A percentile compares a stretch with the other conserved stretches of the same genome.
phyloP scores from a whole-genome alignment of 2,888 invertebrate species.

The Hydraecia micacea region DNA sequence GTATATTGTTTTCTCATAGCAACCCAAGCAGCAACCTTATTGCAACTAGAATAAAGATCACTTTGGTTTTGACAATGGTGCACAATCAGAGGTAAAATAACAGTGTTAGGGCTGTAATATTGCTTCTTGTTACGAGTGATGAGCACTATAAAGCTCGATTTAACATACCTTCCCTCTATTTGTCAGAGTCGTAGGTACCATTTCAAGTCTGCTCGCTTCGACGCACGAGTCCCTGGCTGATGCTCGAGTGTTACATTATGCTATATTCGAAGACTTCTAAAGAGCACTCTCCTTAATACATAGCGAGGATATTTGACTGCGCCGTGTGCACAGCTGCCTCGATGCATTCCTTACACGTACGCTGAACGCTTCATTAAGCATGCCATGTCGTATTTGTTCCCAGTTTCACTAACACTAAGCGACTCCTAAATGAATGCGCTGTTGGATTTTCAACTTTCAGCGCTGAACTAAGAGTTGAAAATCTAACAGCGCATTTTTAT shows the following conservation, averaged over 20 bases:
- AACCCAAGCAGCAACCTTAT: background rate
- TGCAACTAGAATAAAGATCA: background rate
- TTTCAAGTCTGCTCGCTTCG: background rate
- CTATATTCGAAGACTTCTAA: background rate
- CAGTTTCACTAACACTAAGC: background rate
- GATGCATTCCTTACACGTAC: conserved; percentile 11
- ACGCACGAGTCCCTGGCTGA: background rate
- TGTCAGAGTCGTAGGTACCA: background rate
- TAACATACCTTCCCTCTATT: no score
- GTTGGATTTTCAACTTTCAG: background rate
- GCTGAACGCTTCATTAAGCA: conserved; percentile 36
- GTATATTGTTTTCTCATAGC: background rate
- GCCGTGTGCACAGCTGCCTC: conserved; percentile 18
- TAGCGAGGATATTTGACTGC: conserved; percentile 17
- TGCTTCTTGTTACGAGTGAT: background rate
- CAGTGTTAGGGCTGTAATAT: background rate
- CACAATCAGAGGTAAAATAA: background rate
- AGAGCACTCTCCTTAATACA: conserved; percentile 3
- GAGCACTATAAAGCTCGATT: background rate
- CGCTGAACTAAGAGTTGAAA: background rate
- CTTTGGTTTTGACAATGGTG: background rate
- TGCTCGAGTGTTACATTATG: background rate
- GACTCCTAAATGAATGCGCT: background rate
- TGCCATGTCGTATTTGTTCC: conserved; percentile 1
- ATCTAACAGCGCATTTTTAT: background rate